Percentiles rank a stretch among this genome's conserved stretches.
These are phyloP conservation scores for Ptiloglossa arizonensis DNA, from an alignment of 1,140 invertebrate genomes.

Conservation along the genomic window DNA sequence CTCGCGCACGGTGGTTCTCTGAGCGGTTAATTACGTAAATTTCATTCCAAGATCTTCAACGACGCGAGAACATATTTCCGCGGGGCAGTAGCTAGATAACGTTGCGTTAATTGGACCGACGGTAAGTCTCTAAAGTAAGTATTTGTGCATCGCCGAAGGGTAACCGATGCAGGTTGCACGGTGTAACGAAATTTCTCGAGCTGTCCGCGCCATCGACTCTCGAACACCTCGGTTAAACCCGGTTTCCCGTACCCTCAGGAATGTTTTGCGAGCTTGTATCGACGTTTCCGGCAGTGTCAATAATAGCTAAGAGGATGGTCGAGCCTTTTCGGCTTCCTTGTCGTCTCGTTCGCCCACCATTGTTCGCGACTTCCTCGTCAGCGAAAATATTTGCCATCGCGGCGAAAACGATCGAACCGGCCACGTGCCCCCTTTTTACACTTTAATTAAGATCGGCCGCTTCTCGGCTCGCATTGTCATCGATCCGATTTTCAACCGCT, in stretches of 20 bases:
- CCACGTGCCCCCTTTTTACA: background rate
- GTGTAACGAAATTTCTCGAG: constrained; percentile 11
- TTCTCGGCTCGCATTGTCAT: background rate
- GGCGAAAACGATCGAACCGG: constrained; percentile 13
- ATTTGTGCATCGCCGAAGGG: constrained; percentile 3
- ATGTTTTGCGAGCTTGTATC: constrained; percentile 25
- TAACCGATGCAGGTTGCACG: constrained; percentile 17
- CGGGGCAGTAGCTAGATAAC: too few species aligned
- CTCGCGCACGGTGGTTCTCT: background rate
- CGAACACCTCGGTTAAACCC: background rate
- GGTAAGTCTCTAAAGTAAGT: constrained; percentile 1
- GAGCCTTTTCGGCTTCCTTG: background rate
- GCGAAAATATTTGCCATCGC: constrained; percentile 34
- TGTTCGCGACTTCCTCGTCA: constrained; percentile 30
- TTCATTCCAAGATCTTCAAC: background rate
- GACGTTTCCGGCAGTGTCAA: constrained; percentile 32
- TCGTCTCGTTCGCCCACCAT: background rate
- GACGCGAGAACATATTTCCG: constrained; percentile 3
- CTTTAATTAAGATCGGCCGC: constrained; percentile 24
- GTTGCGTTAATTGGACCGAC: constrained; percentile 7
- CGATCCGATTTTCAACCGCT: background rate
- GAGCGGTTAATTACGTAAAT: constrained; percentile 9
- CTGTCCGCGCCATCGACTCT: background rate
- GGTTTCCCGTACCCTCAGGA: background rate
- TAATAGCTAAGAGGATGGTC: constrained; percentile 41